These are phyloP conservation scores for Gibbula magus DNA, from an alignment of 2,888 invertebrate species.

Conservation along the genomic window DNA sequence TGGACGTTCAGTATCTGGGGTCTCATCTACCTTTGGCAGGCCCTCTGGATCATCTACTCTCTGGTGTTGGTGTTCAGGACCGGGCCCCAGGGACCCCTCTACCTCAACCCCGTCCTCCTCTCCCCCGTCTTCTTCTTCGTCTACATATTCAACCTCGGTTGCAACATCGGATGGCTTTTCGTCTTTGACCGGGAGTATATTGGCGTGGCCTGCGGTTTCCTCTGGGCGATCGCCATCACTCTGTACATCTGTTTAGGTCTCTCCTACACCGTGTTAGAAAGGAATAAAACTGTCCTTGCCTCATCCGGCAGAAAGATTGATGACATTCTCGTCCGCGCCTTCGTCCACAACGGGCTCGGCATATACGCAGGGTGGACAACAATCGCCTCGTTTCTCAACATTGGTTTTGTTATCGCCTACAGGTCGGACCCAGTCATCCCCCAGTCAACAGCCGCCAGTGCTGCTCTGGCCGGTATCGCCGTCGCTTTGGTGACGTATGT, in stretches of 20 bases:
- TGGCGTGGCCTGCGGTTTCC: constrained; percentile 35
- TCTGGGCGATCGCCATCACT: constrained; percentile 36
- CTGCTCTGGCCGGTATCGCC: constrained; percentile 50
- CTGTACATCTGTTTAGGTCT: constrained; percentile 49
- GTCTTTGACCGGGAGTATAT: constrained; percentile 54
- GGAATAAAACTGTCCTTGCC: constrained; percentile 38
- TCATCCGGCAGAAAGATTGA: constrained; percentile 39
- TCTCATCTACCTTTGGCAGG: constrained; percentile 57
- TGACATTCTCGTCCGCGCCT: constrained; percentile 50
- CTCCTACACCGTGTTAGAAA: constrained; percentile 44
- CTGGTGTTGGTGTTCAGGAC: constrained; percentile 43
- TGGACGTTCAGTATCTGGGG: constrained; percentile 58
- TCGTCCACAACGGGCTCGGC: constrained; percentile 58
- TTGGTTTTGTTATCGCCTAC: constrained; percentile 53
- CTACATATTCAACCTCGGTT: constrained; percentile 43
- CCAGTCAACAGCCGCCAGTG: constrained; percentile 34
- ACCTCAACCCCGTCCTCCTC: constrained; percentile 45
- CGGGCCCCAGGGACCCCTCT: constrained; percentile 40
- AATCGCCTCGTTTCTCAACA: constrained; percentile 55
- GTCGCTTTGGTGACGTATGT: constrained; percentile 50
- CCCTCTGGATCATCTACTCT: constrained; percentile 51
- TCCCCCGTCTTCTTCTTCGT: constrained; percentile 48
- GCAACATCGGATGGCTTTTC: constrained; percentile 56
- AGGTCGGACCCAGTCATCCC: constrained; percentile 19
- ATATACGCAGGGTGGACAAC: constrained; percentile 59